Base-by-base conservation (phyloP, 2,113 vertebrate genomes). In the Condylura cristata region DNA sequence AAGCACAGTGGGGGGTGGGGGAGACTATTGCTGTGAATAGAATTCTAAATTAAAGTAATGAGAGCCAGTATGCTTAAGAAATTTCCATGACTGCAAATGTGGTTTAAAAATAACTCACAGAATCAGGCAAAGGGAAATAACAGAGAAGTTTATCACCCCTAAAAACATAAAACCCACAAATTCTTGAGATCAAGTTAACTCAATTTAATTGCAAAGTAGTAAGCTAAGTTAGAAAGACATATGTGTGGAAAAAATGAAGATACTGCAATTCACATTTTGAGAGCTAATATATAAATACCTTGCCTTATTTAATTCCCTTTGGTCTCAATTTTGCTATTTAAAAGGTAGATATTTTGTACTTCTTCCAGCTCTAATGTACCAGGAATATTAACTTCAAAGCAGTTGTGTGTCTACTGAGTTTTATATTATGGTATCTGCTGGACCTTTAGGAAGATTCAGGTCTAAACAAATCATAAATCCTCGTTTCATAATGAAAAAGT, bases 31-130 rank as follows among this genome's bases (percentile, higher is more conserved):
- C n/a, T 78, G 82, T 94, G 46, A 20, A 26, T 68, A 90, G 51
- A 87, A 71, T 95, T 76, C 65, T 80, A 90, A 96, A 78, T n/a
- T n/a, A 39, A 85, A 90, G 80, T 89, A 89, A 81, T 68, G 8
- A 53, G 44, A 86, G 44, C 51, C 51, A 39, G 70, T 48, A 94
- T 86, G 75, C 75, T 13, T 37, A 82, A 94, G 84, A 61, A 94
- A 93, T 87, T 89, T 86, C 86, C 86, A 68, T 71, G 37, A n/a
- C 32, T 75, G 66, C n/a, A 53, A 71, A 94, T 56, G 51, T 71
- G 68, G 44, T 85, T 91, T 91, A 91, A 89, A 95, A 94, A 91
- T 95, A 95, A 84, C 44, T 56, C 83, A 39, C 1, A 89, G 39
- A 74, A 76, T 68, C 32, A 18, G 53, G 41, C 74, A 78, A 72